These are phyloP conservation scores for Xerus rutilus DNA, from an alignment of 2,797 vertebrate genomes.

Conservation along the genomic window DNA sequence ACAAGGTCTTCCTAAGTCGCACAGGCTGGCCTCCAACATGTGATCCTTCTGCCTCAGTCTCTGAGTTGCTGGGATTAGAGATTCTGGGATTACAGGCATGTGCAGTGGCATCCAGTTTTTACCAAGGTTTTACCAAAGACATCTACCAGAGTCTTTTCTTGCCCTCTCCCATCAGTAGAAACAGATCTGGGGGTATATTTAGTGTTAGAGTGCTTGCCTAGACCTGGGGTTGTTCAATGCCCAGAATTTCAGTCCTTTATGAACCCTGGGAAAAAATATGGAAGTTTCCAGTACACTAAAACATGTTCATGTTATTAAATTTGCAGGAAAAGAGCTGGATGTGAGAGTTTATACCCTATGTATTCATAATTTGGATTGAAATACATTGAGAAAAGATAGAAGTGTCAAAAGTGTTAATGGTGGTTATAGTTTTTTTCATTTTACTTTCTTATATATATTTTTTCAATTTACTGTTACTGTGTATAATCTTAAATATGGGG, in stretches of 20 bases:
- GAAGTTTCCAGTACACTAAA: not conserved
- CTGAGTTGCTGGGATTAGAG: too few relatives aligned
- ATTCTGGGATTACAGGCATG: not conserved
- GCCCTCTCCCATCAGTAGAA: not conserved
- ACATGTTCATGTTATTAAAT: slow-evolving; percentile 43
- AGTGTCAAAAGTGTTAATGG: not conserved
- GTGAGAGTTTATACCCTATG: slow-evolving; percentile 1
- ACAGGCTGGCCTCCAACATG: not conserved
- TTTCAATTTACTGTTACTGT: not conserved
- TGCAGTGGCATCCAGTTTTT: not conserved
- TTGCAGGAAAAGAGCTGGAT: slow-evolving; percentile 6
- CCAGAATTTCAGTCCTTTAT: not conserved
- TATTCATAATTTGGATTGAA: slow-evolving; percentile 51
- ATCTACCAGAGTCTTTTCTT: not conserved
- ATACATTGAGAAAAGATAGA: slow-evolving; percentile 60
- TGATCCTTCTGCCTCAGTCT: not conserved
- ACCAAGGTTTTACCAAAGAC: not conserved
- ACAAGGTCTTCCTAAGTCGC: not conserved
- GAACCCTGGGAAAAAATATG: not conserved
- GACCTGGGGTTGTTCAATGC: not conserved
- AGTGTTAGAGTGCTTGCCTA: not conserved
- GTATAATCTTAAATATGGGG: not conserved
- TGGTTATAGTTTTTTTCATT: not conserved
- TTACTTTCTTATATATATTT: not conserved
- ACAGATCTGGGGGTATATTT: not conserved